phyloP scores from a whole-genome alignment of 23 tunicate genomes.

The Halocynthia aurantium region DNA sequence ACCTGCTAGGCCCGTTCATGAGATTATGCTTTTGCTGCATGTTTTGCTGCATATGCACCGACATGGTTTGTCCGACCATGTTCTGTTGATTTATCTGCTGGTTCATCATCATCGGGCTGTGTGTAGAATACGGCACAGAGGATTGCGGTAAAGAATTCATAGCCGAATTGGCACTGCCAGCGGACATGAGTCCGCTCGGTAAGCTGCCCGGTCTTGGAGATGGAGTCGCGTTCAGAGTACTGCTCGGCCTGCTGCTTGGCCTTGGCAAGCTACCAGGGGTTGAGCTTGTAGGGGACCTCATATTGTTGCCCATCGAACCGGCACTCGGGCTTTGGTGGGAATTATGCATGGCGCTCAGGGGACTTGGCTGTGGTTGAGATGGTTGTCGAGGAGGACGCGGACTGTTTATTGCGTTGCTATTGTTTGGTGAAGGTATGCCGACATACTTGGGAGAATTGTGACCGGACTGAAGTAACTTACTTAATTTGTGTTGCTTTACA shows the following conservation, averaged over 20 bases:
- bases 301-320: constrained; percentile 40
- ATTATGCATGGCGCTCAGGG: constrained; percentile 28
- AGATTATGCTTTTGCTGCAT: constrained; percentile 35
- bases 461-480: too few species aligned
- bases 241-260: constrained; percentile 44
- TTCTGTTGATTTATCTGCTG: constrained; percentile 32
- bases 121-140: constrained; percentile 8
- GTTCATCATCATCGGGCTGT: constrained; percentile 16
- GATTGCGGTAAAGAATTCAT: constrained; percentile 24
- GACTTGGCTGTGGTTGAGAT: constrained; percentile 75
- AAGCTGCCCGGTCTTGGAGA: constrained; percentile 61
- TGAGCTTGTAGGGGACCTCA: constrained; percentile 58
- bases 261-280: constrained; percentile 15
- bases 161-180: constrained; percentile 44
- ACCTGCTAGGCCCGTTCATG: too few species aligned
- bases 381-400: constrained; percentile 51
- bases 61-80: not conserved
- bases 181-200: constrained; percentile 30
- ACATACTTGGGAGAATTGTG: constrained; percentile 19
- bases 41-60: too few species aligned
- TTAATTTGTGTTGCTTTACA: constrained; percentile 12
- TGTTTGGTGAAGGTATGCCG: constrained; percentile 5
- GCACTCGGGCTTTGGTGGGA: constrained; percentile 84
- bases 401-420: constrained; percentile 25
- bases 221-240: constrained; percentile 75